These are phyloP conservation scores for Prionailurus bengalensis DNA, from an alignment of 2,113 vertebrate genomes.

Conservation along the genomic window DNA sequence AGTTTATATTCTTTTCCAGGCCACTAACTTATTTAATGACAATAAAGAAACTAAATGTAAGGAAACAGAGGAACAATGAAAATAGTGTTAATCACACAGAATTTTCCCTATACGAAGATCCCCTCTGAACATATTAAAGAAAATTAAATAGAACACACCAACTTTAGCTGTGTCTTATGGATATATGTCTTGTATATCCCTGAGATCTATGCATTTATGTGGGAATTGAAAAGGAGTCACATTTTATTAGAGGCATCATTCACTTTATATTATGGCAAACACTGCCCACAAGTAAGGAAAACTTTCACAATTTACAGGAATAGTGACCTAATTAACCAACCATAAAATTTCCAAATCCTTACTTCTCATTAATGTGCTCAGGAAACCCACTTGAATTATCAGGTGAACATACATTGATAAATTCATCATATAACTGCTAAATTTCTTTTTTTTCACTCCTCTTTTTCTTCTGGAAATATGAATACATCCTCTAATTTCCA, in stretches of 20 bases:
- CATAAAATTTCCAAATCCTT: not conserved
- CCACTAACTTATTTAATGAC: not conserved
- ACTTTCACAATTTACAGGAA: not conserved
- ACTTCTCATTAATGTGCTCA: not conserved
- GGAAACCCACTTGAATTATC: not conserved
- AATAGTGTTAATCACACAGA: not conserved
- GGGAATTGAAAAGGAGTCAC: not conserved
- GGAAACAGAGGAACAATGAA: not conserved
- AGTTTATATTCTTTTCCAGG: not conserved
- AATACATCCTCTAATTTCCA: not conserved
- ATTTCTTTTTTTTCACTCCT: not conserved
- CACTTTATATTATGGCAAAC: not conserved
- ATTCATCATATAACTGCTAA: not conserved
- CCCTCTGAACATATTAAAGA: not conserved
- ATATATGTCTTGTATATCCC: no score
- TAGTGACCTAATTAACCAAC: not conserved
- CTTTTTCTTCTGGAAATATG: not conserved
- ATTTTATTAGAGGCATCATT: not conserved
- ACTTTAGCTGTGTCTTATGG: not conserved
- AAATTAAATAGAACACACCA: not conserved
- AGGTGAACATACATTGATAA: not conserved
- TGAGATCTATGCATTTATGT: not conserved
- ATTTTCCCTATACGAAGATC: not conserved
- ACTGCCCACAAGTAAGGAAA: not conserved
- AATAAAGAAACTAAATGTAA: not conserved